These are phyloP conservation scores for Eleginops maclovinus DNA, from an alignment of 2,113 vertebrate species.

Conservation along the genomic window DNA sequence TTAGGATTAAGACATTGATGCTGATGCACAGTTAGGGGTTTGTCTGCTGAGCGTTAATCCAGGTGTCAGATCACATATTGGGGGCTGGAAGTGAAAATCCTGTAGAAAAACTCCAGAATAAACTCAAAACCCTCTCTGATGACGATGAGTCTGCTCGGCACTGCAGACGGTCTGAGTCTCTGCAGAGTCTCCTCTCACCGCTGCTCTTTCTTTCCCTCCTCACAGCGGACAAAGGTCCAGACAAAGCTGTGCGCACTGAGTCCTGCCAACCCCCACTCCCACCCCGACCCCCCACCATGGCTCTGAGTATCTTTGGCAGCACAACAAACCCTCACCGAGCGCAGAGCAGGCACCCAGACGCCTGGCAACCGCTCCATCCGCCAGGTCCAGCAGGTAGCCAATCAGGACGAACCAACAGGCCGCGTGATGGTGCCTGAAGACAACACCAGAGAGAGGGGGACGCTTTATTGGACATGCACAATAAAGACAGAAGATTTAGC, in stretches of 20 bases:
- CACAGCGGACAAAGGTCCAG: constrained; percentile 29
- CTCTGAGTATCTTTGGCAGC: too few relatives aligned
- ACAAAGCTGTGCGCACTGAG: constrained; percentile 32
- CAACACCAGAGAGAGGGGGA: constrained; percentile 22
- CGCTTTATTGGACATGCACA: too few relatives aligned
- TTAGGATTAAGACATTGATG: too few relatives aligned
- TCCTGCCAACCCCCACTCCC: constrained; percentile 20
- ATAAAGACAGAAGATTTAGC: too few relatives aligned
- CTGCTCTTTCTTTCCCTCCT: constrained; percentile 31
- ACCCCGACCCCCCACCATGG: constrained; percentile 37
- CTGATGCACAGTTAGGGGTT: too few relatives aligned
- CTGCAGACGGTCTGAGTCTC: too few relatives aligned
- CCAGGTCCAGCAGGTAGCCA: constrained; percentile 92
- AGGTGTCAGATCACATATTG: too few relatives aligned
- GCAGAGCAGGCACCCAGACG: constrained; percentile 88
- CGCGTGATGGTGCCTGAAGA: constrained; percentile 85
- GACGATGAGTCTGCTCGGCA: background rate
- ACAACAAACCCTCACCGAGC: constrained; percentile 81
- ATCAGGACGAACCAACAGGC: constrained; percentile 93
- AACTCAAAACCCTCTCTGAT: too few relatives aligned
- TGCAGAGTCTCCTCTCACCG: constrained; percentile 24
- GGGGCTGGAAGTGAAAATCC: too few relatives aligned
- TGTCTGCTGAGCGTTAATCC: too few relatives aligned
- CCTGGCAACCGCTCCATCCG: constrained; percentile 89
- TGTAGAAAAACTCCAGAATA: too few relatives aligned